Evolutionary conservation across 2,888 invertebrate species (phyloP), one percentile per base, ranked within the genome.

Genomic region (Cheilosia vulpina): DNA sequence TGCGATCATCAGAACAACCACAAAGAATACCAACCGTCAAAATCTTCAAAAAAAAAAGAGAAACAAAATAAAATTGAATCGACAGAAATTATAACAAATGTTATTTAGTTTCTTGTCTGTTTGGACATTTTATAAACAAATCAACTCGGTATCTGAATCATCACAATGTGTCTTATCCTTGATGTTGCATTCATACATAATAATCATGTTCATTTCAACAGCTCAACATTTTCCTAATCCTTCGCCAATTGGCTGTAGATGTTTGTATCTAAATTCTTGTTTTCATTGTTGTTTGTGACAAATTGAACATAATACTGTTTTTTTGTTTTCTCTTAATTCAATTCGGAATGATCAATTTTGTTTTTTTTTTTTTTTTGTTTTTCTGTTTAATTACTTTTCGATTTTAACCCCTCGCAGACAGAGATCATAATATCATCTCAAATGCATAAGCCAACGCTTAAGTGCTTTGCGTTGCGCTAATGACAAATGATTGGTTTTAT

Each of bases 71-170:
- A 2, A 4, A 6, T 27, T 1, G 27, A 65, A 65, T 13, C 1
- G 62, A 62, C 38, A 62, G 45, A 43, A 58, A 62, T 17, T 58
- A 50, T 24, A 66, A 41, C 21, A 53, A n/a, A 57, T 27, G 34
- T 38, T 38, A 38, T 38, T 2, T 3, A 34, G 27, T 11, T 43
- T 66, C 31, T 65, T 66, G 52, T 76, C 21, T 58, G 34, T 34
- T 57, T 55, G 34, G 21, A n/a, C 6, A 58, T 52, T 66, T 60
- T 52, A 2, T 31, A 58, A 50, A 62, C 71, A 66, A 27, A 78
- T 72, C 82, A 47, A 65, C 53, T 81, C 85, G 85, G 85, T 85
- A 85, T 85, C 85, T 85, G 85, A 81, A 85, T 85, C 85, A 85
- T 85, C 85, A 85, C 81, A 85, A 85, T 85, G 85, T 85, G 85